These are phyloP conservation scores for Argopecten irradians DNA, from an alignment of 1,140 invertebrate genomes.

Conservation along the genomic window DNA sequence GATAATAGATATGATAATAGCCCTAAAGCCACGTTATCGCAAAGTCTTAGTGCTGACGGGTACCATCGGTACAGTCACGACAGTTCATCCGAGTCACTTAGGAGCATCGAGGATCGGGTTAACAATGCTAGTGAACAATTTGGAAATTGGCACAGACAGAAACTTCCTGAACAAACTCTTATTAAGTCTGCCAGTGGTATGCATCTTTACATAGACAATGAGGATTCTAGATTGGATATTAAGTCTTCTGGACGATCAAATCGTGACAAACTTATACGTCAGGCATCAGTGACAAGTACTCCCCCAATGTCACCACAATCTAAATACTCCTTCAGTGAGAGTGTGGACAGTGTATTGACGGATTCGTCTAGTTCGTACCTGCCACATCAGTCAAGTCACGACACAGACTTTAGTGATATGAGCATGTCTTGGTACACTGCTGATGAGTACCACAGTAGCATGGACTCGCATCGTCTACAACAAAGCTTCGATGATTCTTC, in stretches of 20 bases:
- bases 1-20: conserved; percentile 33
- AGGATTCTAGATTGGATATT: conserved; percentile 49
- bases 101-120: conserved; percentile 59
- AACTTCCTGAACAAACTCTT: conserved; percentile 51
- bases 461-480: conserved; percentile 41
- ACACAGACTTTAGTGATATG: conserved; percentile 47
- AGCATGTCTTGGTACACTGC: conserved; percentile 48
- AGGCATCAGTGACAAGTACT: conserved; percentile 55
- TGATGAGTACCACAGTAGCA: conserved; percentile 46
- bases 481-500: conserved; percentile 53
- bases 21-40: conserved; percentile 25
- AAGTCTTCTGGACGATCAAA: conserved; percentile 31
- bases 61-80: conserved; percentile 43
- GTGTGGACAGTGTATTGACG: conserved; percentile 64
- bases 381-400: conserved; percentile 56
- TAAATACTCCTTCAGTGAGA: conserved; percentile 65
- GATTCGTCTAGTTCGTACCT: conserved; percentile 59
- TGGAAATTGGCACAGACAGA: conserved; percentile 36
- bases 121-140: conserved; percentile 48
- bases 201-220: conserved; percentile 65
- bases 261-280: conserved; percentile 32
- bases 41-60: conserved; percentile 48
- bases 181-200: conserved; percentile 68
- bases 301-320: conserved; percentile 66
- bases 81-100: conserved; percentile 60